Evolutionary conservation across 1,140 invertebrate genomes (phyloP).

Genomic region (Rhagoletis pomonella): DNA sequence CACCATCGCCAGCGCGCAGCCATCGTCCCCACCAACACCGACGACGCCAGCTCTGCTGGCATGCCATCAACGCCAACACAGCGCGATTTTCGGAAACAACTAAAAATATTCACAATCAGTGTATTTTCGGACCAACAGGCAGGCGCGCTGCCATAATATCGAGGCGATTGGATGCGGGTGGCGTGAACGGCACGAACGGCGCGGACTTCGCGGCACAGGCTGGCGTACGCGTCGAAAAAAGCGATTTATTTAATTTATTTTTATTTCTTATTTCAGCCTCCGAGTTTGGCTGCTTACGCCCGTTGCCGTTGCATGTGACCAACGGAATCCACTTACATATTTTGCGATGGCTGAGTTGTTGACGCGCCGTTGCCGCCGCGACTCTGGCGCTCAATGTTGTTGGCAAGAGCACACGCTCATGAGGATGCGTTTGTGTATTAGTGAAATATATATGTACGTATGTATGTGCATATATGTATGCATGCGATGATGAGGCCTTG

Average conservation of each 20-base stretch:
- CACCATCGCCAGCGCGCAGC: background rate
- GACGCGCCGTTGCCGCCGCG: background rate
- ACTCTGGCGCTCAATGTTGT: constrained; percentile 28
- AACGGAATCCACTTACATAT: background rate
- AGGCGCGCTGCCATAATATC: background rate
- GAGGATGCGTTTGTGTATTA: background rate
- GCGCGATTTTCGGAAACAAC: constrained; percentile 40
- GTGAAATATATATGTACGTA: background rate
- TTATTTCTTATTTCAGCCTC: constrained; percentile 13
- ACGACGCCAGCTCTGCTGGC: background rate
- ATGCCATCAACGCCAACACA: constrained; percentile 20
- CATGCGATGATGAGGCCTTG: too few relatives aligned
- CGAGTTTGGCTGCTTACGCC: constrained; percentile 31
- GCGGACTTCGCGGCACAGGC: background rate
- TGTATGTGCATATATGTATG: too few relatives aligned
- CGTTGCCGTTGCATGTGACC: constrained; percentile 42
- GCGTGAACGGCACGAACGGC: background rate
- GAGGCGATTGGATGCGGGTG: background rate
- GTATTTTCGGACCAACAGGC: constrained; percentile 26
- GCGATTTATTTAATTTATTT: background rate
- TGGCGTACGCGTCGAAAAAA: background rate
- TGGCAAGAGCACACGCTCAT: background rate
- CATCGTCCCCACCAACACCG: background rate
- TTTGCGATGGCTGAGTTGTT: background rate
- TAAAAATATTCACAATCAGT: constrained; percentile 30